Evolutionary conservation across 2,113 vertebrate genomes (phyloP), one percentile per base, ranked within the genome.

Genomic region (Onychorhynchus coronatus): DNA sequence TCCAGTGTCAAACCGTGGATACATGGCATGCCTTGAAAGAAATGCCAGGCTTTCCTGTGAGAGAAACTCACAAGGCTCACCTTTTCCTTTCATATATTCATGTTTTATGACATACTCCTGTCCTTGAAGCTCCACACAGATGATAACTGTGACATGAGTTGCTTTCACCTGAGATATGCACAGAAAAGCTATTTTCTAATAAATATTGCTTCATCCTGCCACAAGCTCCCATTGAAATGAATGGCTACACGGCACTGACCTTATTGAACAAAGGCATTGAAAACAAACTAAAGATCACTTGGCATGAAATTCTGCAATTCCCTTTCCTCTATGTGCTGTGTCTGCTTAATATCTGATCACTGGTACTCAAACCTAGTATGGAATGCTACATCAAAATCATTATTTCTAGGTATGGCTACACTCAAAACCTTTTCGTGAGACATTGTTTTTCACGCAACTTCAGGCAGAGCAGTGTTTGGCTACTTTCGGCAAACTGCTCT

Each of bases 1-100:
- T 78, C 16, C 44, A 89, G 14, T 0, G 0, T 31, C 9, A 92
- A 50, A 85, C 20, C 12, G 41, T 9, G 21, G 33, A 30, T 0
- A 0, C 25, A 41, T 25, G 19, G 41, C 37, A 52, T 63, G 6
- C 61, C 53, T 61, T 92, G 33, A 70, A 75, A 88, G 15, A 73
- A 87, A 8, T 55, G 62, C 83, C 75, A 79, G 35, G 11, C 21
- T 86, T 86, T 88, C 24, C 41, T 86, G 53, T 49, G 58, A 76
- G 41, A 83, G 24, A 11, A 49, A 9, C 8, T 91, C 24, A 53
- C 49, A 76, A 37, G 22, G 41, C 59, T 86, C 63, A 74, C 55
- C 28, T 71, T 27, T 93, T 89, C 19, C 24, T 49, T 93, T 91
- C 46, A 35, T 62, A 13, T 62, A 66, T 52, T 86, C 86, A 66